These are phyloP conservation scores for Sebastes minor DNA, from an alignment of 2,797 vertebrate genomes.

Conservation along the genomic window DNA sequence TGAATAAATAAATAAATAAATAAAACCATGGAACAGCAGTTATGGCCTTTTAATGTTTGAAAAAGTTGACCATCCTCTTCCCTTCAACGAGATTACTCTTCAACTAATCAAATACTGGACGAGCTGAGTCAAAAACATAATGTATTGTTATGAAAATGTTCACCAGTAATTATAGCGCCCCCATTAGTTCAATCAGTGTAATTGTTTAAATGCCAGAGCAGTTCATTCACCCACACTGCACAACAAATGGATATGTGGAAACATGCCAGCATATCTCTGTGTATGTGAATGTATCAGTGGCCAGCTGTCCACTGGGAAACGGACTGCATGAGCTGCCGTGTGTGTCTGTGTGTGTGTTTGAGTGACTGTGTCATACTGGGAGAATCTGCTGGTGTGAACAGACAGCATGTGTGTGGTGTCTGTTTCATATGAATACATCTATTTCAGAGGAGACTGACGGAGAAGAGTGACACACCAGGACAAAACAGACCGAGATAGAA, in stretches of 20 bases:
- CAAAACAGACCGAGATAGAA: constrained; percentile 26
- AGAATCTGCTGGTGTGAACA: constrained; percentile 62
- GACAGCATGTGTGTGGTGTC: constrained; percentile 56
- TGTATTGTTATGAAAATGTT: constrained; percentile 3
- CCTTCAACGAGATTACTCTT: too few relatives aligned
- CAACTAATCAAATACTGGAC: neutral
- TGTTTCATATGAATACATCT: constrained; percentile 56
- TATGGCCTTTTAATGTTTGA: neutral
- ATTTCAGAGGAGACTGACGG: constrained; percentile 37
- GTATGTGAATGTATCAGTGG: neutral
- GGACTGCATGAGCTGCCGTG: constrained; percentile 35
- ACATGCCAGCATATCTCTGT: neutral
- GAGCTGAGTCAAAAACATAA: constrained; percentile 14
- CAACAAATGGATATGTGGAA: constrained; percentile 23
- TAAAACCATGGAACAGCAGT: neutral
- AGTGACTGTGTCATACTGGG: constrained; percentile 51
- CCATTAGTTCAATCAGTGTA: constrained; percentile 36
- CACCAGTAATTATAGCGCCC: constrained; percentile 25
- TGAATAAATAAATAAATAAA: neutral
- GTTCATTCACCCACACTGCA: neutral
- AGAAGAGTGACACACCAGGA: constrained; percentile 37
- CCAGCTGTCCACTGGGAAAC: constrained; percentile 46
- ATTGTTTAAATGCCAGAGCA: constrained; percentile 14
- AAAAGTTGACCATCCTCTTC: neutral
- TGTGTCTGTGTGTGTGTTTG: constrained; percentile 18